Conservation (phyloP, 2,797 vertebrate genomes). For the Xenentodon cancila region DNA sequence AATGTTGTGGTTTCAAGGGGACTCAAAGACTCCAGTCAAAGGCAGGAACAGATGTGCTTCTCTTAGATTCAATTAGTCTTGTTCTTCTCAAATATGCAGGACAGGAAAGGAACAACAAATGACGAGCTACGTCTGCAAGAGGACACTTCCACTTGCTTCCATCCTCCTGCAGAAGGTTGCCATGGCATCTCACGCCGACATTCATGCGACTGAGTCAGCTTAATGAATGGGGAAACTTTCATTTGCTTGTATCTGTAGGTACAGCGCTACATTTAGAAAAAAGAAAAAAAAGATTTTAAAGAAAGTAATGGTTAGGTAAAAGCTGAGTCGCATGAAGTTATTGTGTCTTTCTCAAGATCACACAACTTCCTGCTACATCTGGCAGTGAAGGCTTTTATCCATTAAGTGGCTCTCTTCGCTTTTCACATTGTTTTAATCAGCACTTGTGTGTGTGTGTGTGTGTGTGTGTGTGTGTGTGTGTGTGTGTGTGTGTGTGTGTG, state of each 20-base stretch:
- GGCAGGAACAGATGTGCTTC: conserved; percentile 75
- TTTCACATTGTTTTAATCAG: conserved; percentile 79
- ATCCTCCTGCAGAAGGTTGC: conserved; percentile 17
- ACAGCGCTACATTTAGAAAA: background rate
- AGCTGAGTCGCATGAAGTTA: conserved; percentile 10
- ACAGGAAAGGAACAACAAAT: conserved; percentile 50
- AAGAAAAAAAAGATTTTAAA: background rate
- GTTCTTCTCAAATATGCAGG: conserved; percentile 48
- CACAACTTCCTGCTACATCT: conserved; percentile 50
- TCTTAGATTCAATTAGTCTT: conserved; percentile 74
- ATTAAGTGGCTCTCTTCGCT: conserved; percentile 66
- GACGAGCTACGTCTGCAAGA: conserved; percentile 34
- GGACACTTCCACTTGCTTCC: conserved; percentile 16
- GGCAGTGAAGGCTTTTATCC: conserved; percentile 53
- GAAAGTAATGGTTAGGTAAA: conserved; percentile 14
- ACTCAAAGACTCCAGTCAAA: conserved; percentile 72
- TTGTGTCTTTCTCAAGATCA: conserved; percentile 32
- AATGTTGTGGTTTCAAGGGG: conserved; percentile 78
- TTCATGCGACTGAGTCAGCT: background rate
- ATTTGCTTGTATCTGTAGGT: background rate
- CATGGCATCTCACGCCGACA: background rate
- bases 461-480: conserved; percentile 18
- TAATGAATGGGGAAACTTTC: background rate
- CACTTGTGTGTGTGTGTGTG: conserved; percentile 28
- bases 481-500: conserved; percentile 32